Evolutionary conservation across 2,888 invertebrate species (phyloP), one percentile per base, ranked within the genome.

Genomic region (Eurois occulta): DNA sequence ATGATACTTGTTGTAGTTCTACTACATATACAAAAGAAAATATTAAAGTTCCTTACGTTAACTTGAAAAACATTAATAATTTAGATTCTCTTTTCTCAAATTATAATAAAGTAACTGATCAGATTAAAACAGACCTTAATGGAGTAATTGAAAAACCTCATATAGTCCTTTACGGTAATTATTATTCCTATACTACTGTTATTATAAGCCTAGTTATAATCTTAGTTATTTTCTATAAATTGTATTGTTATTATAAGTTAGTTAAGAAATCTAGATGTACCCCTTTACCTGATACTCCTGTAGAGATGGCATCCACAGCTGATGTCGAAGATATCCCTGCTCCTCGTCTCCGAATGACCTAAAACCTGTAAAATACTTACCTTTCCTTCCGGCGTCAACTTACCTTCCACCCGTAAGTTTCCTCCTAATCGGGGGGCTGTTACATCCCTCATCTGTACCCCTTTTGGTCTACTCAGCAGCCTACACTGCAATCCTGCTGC

Each of bases 321-420:
- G 46, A 46, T 32, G 13, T 13, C 10, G 67, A 67, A 67, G 67
- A 67, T 13, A 11, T 43, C 13, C 43, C 43, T 43, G 43, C 13
- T 43, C 43, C 43, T 43, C 43, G 43, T 13, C 43, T 67, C 32
- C 67, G 67, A 67, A 32, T 67, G 11, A 32, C 67, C 67, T 67
- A 43, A n/a, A 48, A 67, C 3, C 21, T 10, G 7, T 6, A 6
- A 11, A 32, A 28, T n/a, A 46, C 32, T 2, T 48, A 10, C 48
- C 28, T 48, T 11, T 67, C 46, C 16, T 11, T 48, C 21, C 32
- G 1, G 10, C 67, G 67, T 67, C 67, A 67, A 67, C 67, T 67
- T 67, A 67, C 67, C n/a, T 67, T 32, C 32, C 67, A 67, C 48
- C 67, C 67, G 67, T 67, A 67, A 67, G 67, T 67, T 67, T 67